phyloP scores from a whole-genome alignment of 2,797 vertebrate genomes.

The Neostethus bicornis region DNA sequence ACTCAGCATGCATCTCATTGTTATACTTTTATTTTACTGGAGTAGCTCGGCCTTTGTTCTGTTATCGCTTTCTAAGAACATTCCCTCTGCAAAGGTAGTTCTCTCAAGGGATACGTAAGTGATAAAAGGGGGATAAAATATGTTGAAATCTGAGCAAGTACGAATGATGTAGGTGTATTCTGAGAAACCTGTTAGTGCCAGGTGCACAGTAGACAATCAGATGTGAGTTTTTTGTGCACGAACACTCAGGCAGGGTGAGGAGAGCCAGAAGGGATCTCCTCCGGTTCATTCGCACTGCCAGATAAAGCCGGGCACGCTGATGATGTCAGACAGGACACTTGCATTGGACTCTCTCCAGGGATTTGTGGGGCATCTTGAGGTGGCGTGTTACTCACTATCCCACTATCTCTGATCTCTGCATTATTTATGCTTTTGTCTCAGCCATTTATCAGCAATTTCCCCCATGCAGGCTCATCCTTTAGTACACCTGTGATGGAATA shows the following conservation, averaged over 20 bases:
- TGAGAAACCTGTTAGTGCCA: slow-evolving; percentile 27
- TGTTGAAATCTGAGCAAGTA: slow-evolving; percentile 28
- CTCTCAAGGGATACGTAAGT: slow-evolving; percentile 24
- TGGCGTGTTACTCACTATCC: slow-evolving; percentile 43
- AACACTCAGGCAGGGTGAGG: slow-evolving; percentile 17
- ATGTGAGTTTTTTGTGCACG: slow-evolving; percentile 23
- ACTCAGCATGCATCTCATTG: slow-evolving; percentile 56
- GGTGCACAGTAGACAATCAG: slow-evolving; percentile 12
- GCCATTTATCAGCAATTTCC: slow-evolving; percentile 65
- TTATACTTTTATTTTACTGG: slow-evolving; percentile 37
- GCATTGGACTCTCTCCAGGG: slow-evolving; percentile 47
- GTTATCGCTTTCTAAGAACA: slow-evolving; percentile 41
- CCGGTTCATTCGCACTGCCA: slow-evolving; percentile 14
- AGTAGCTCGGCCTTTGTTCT: slow-evolving; percentile 44
- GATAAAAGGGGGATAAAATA: slow-evolving; percentile 33
- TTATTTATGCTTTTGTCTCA: slow-evolving; percentile 70
- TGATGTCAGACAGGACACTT: slow-evolving; percentile 67
- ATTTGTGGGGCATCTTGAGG: slow-evolving; percentile 43
- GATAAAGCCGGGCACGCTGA: slow-evolving; percentile 57
- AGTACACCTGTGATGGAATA: slow-evolving; percentile 53
- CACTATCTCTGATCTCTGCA: slow-evolving; percentile 53
- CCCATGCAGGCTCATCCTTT: slow-evolving; percentile 42
- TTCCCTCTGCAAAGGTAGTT: slow-evolving; percentile 17
- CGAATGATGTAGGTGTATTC: slow-evolving; percentile 25
- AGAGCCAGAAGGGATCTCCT: slow-evolving; percentile 11